These are phyloP conservation scores for Perithous albicinctus DNA, from an alignment of 2,888 invertebrate genomes.

Conservation along the genomic window DNA sequence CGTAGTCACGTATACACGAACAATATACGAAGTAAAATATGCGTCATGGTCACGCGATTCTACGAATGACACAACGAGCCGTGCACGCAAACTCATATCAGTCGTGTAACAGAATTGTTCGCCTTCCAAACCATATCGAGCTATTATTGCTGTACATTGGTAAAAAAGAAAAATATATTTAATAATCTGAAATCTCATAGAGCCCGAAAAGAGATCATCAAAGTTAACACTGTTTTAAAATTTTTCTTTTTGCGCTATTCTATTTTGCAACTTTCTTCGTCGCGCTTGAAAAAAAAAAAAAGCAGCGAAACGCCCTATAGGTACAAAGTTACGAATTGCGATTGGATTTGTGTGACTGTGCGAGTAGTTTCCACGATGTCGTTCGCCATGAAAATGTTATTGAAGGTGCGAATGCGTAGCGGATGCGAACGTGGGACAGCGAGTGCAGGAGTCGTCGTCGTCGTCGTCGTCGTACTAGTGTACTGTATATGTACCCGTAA, in stretches of 20 bases:
- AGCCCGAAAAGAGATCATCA: background rate
- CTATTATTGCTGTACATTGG: background rate
- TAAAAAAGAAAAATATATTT: no score
- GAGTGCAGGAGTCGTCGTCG: conserved; percentile 15
- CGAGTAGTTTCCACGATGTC: conserved; percentile 35
- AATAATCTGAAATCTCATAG: background rate
- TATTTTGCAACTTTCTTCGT: no score
- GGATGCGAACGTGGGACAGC: background rate
- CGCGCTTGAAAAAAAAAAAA: no score
- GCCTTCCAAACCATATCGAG: background rate
- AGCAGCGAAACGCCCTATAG: no score
- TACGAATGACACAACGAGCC: background rate
- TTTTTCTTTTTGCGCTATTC: conserved; percentile 20
- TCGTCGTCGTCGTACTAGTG: no score
- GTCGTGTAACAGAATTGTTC: conserved; percentile 3
- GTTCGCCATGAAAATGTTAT: conserved; percentile 58
- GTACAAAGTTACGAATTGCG: background rate
- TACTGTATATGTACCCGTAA: conserved; percentile 20
- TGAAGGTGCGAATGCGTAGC: conserved; percentile 52
- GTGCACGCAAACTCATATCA: background rate
- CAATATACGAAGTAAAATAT: conserved; percentile 38
- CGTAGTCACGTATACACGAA: background rate
- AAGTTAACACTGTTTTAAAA: background rate
- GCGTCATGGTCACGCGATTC: conserved; percentile 31
- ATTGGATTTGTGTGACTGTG: conserved; percentile 1